Evolutionary conservation across 2,797 vertebrate genomes (phyloP).

Genomic region (Eleutherodactylus coqui): DNA sequence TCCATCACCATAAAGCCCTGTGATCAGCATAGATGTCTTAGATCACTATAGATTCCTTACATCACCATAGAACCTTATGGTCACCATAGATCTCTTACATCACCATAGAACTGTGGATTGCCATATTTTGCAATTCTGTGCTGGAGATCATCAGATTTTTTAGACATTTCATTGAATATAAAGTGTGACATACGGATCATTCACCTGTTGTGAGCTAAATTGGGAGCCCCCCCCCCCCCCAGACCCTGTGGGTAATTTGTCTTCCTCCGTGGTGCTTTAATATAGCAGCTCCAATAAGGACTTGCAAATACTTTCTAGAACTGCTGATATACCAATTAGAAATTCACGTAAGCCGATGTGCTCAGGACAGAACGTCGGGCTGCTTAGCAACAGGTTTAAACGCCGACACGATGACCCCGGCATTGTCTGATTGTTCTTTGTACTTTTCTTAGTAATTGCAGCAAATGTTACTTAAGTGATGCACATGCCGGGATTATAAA

Average conservation of each 20-base stretch:
- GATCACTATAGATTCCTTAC: neutral
- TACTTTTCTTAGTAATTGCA: conserved; percentile 41
- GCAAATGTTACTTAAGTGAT: conserved; percentile 20
- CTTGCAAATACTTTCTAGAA: neutral
- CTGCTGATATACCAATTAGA: neutral
- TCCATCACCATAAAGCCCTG: neutral
- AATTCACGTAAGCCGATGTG: neutral
- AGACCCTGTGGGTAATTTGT: neutral
- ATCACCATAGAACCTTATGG: neutral
- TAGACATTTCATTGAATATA: no score
- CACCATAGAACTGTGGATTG: neutral
- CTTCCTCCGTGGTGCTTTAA: neutral
- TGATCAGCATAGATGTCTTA: neutral
- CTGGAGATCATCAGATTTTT: no score
- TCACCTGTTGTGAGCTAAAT: neutral
- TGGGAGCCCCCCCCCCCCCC: neutral
- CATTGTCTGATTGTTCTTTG: conserved; percentile 33
- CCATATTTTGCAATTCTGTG: neutral
- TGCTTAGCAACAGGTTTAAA: conserved; percentile 48
- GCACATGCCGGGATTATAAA: neutral
- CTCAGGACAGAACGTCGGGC: neutral
- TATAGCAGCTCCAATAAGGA: neutral
- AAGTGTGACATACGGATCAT: neutral
- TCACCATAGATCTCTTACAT: neutral
- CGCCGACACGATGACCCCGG: conserved; percentile 21